Base-by-base conservation (phyloP, 2,113 vertebrate genomes). In the Saimiri boliviensis region DNA sequence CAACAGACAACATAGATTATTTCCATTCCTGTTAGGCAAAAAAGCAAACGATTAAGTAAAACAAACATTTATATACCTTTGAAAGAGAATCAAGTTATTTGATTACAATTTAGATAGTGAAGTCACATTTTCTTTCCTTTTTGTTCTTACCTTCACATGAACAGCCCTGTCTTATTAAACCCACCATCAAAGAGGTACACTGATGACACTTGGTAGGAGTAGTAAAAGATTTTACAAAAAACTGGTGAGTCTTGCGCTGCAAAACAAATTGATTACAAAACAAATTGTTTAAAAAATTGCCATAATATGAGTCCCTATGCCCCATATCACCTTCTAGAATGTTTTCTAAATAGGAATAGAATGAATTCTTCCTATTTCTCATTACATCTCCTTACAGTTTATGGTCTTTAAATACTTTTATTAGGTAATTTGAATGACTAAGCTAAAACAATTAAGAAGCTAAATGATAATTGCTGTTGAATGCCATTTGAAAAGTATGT, bases 101-200 rank as follows among this genome's bases (percentile, higher is more conserved):
- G 80, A 89, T 58, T 70, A 80, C 14, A 70, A 52, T 79, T 73
- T 30, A 63, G 70, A 32, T 35, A n/a, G 30, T 68, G 32, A 68
- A 68, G 30, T 90, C 45, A 32, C n/a, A 27, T 9, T 49, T 93
- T 17, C 84, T 74, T 47, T 77, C 77, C n/a, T 56, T 30, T 52
- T 58, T 89, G 56, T 60, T 60, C 99, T 99, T 98, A 99, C 99
- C 99, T 99, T 99, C 99, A 97, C 99, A 99, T 37, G 99, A 99
- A 94, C 99, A 99, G 95, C 99, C 99, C 95, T 99, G 99, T n/a
- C 99, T 99, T 93, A 99, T 99, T 93, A 99, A 99, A n/a, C 99
- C 99, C 63, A 99, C 99, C 99, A 99, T 99, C 96, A 99, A 98
- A 40, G 99, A 99, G 0, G 99, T 99, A 97, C 99, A 99, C 74